Conservation (phyloP, 2,888 invertebrate species). For the Drosophila yooni region DNA sequence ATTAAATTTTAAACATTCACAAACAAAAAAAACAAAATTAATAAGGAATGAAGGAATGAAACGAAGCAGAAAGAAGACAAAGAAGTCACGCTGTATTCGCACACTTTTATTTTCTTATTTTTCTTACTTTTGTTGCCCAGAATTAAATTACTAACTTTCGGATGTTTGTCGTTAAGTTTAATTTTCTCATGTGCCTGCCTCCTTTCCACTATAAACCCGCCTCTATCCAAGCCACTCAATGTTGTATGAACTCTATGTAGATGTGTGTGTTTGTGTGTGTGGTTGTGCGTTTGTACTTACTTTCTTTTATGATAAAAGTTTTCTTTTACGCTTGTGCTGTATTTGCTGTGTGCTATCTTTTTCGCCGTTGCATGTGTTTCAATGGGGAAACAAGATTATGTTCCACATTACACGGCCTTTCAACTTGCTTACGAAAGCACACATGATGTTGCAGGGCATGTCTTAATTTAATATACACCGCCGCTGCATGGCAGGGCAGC, state of each 20-base stretch:
- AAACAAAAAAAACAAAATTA: not conserved
- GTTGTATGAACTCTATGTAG: constrained; percentile 32
- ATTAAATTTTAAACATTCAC: constrained; percentile 47
- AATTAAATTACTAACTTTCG: constrained; percentile 66
- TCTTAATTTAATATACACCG: constrained; percentile 28
- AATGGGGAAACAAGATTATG: constrained; percentile 47
- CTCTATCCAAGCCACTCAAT: constrained; percentile 13
- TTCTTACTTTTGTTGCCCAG: constrained; percentile 22
- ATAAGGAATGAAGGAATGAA: not conserved
- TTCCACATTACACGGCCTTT: constrained; percentile 53
- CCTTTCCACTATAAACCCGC: constrained; percentile 7
- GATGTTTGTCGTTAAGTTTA: constrained; percentile 63
- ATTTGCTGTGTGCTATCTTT: constrained; percentile 20
- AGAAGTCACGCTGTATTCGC: constrained; percentile 14
- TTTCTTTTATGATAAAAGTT: constrained; percentile 52
- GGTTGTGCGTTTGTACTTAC: constrained; percentile 25
- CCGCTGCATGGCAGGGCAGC: constrained; percentile 29
- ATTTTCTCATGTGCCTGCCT: constrained; percentile 50
- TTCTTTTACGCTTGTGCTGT: constrained; percentile 25
- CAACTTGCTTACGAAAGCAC: constrained; percentile 13
- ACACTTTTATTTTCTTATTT: constrained; percentile 32
- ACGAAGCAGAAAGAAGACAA: constrained; percentile 1
- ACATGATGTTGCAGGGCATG: constrained; percentile 23
- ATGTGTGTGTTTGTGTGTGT: constrained; percentile 23
- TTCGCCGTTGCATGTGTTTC: constrained; percentile 58